Percentiles rank a stretch among this genome's conserved stretches.
These are phyloP conservation scores for Crossocerus cetratus DNA, from an alignment of 2,888 invertebrate species.

Conservation along the genomic window DNA sequence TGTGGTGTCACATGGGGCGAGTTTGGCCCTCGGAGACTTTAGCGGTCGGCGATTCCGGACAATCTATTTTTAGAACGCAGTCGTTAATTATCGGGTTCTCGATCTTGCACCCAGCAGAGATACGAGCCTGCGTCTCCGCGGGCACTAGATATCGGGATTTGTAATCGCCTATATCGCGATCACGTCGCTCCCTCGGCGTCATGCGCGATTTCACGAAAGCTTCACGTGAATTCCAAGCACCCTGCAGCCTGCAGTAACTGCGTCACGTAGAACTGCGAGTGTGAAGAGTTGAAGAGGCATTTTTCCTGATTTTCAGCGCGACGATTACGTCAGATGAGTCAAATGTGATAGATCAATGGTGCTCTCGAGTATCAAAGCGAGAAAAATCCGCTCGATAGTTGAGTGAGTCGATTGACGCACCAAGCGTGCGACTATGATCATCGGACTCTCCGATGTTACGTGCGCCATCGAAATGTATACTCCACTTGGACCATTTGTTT, in stretches of 20 bases:
- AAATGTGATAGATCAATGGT: too few relatives aligned
- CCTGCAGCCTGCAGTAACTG: background rate
- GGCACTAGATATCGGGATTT: conserved; percentile 37
- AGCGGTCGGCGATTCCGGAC: background rate
- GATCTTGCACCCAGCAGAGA: conserved; percentile 9
- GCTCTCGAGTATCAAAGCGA: too few relatives aligned
- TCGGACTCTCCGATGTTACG: too few relatives aligned
- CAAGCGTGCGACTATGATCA: too few relatives aligned
- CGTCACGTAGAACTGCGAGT: background rate
- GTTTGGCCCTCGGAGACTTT: background rate
- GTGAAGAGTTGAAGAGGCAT: too few relatives aligned
- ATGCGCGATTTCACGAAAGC: conserved; percentile 30
- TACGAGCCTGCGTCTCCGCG: conserved; percentile 8
- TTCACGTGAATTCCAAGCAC: conserved; percentile 45
- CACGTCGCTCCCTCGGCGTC: conserved; percentile 32
- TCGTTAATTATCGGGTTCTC: background rate
- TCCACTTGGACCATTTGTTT: too few relatives aligned
- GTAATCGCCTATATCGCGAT: conserved; percentile 50
- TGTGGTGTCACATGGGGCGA: too few relatives aligned
- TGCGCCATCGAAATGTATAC: too few relatives aligned
- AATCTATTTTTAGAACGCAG: conserved; percentile 4
- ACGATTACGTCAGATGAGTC: too few relatives aligned
- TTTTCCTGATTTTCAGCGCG: too few relatives aligned
- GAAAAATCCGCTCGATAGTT: too few relatives aligned
- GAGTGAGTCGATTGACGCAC: too few relatives aligned